A percentile compares a stretch with the other conserved stretches of the same genome.
Conservation (phyloP, 1,140 invertebrate species). For the Melitaea cinxia region DNA sequence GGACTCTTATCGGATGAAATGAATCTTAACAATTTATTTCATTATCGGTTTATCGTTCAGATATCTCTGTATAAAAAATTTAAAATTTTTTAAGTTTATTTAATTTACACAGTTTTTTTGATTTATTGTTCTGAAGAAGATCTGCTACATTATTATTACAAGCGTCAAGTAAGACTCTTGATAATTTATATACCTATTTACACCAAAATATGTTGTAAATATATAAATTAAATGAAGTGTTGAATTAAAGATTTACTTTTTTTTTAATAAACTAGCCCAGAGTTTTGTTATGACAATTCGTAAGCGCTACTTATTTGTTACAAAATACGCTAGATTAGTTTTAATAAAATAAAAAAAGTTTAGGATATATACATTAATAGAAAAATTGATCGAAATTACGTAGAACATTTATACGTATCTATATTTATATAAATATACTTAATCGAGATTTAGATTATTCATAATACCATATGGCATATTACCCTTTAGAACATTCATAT, state of each 20-base stretch:
- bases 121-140: not conserved
- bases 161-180: not conserved
- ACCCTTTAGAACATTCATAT: slow-evolving; percentile 12
- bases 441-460: not conserved
- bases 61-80: slow-evolving; percentile 17
- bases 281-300: too few species aligned
- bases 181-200: not conserved
- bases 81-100: slow-evolving; percentile 8
- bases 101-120: not conserved
- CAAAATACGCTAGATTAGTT: too few species aligned
- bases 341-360: too few species aligned
- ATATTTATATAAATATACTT: too few species aligned
- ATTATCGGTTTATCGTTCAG: slow-evolving; percentile 15
- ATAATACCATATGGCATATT: not conserved
- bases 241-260: too few species aligned
- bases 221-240: too few species aligned
- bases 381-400: not conserved
- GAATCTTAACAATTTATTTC: slow-evolving; percentile 34
- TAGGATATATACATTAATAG: not conserved
- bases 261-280: too few species aligned
- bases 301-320: too few species aligned
- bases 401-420: too few species aligned
- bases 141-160: not conserved
- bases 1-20: slow-evolving; percentile 31
- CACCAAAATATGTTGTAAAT: too few species aligned